Percentiles rank a stretch among this genome's conserved stretches.
phyloP scores from a whole-genome alignment of 92 coral and sea anemone genomes.

The Porites lobata region DNA sequence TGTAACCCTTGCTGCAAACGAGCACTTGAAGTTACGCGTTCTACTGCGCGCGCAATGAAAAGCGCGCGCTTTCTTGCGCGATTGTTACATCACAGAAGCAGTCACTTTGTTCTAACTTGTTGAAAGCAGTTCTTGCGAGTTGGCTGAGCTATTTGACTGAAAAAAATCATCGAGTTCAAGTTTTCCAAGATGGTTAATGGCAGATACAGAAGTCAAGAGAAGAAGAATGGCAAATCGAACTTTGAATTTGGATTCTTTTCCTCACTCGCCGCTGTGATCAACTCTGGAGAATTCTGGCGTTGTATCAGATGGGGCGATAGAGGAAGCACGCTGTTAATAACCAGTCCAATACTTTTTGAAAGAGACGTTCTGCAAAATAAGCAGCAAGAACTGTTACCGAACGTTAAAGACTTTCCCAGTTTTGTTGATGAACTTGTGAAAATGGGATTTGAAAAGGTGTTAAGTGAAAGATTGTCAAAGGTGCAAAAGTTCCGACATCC shows the following conservation, averaged over 20 bases:
- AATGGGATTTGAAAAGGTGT: background rate
- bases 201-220: background rate
- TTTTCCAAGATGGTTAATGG: too few relatives aligned
- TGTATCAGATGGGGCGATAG: slow-evolving; percentile 28
- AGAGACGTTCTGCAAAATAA: background rate
- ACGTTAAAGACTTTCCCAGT: background rate
- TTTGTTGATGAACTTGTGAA: background rate
- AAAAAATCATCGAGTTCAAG: too few relatives aligned
- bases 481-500: slow-evolving; percentile 22
- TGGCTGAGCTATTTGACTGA: too few relatives aligned
- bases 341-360: slow-evolving; percentile 7
- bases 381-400: background rate
- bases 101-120: too few relatives aligned
- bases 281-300: slow-evolving; percentile 24
- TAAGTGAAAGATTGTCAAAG: slow-evolving; percentile 13
- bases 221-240: background rate
- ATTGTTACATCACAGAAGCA: too few relatives aligned
- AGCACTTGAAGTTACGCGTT: too few relatives aligned
- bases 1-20: too few relatives aligned
- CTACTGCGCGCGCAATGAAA: too few relatives aligned
- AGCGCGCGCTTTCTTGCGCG: too few relatives aligned
- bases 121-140: too few relatives aligned
- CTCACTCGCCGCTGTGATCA: background rate
- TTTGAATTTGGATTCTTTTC: background rate
- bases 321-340: slow-evolving; percentile 13